Evolutionary conservation across 2,113 vertebrate genomes (phyloP).

Genomic region (Willisornis vidua): DNA sequence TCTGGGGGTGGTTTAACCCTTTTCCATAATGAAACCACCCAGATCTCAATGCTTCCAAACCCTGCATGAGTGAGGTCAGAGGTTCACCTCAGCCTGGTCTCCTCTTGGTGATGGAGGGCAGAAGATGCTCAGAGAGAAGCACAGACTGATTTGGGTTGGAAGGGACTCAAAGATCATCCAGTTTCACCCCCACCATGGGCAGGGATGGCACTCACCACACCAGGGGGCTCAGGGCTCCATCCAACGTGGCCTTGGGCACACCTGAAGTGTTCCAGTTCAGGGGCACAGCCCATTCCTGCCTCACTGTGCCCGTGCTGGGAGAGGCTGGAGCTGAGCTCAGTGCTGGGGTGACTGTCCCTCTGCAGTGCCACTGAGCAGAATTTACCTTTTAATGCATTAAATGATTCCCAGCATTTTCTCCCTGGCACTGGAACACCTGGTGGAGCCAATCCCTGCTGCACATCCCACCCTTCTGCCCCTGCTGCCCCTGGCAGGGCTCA

Average conservation of each 20-base stretch:
- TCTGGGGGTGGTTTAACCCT: background rate
- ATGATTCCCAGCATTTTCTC: background rate
- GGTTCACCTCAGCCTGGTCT: background rate
- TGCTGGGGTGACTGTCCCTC: background rate
- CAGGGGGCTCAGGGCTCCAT: background rate
- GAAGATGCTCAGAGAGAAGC: background rate
- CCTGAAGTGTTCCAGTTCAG: background rate
- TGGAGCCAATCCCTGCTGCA: background rate
- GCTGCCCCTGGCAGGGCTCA: background rate
- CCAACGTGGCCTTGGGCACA: background rate
- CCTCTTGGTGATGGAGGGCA: background rate
- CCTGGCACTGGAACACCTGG: background rate
- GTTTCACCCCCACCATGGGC: background rate
- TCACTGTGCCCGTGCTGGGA: background rate
- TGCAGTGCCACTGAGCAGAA: background rate
- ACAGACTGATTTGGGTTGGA: background rate
- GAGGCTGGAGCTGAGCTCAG: background rate
- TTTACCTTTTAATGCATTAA: background rate
- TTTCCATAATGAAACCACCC: background rate
- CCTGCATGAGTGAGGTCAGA: background rate
- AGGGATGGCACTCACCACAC: background rate
- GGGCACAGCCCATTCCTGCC: background rate
- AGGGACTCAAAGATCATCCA: background rate
- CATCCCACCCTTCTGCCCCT: background rate
- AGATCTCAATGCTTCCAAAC: accelerated